phyloP scores from a whole-genome alignment of 2,113 vertebrate species.

The Pachycephala philippinensis region DNA sequence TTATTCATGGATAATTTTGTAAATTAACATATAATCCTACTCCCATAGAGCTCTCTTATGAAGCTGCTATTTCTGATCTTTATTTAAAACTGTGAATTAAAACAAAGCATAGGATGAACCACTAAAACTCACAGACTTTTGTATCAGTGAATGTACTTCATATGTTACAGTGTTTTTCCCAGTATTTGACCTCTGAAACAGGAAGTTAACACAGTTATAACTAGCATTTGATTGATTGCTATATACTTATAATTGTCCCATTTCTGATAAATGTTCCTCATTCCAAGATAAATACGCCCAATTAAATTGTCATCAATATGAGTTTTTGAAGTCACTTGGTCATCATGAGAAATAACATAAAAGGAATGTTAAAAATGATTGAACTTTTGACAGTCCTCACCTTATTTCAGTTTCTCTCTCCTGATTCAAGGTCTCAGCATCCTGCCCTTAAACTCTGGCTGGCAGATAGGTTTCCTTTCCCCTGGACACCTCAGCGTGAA shows the following conservation, averaged over 20 bases:
- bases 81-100: constrained; percentile 43
- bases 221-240: neutral
- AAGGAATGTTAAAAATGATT: neutral
- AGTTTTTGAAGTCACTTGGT: neutral
- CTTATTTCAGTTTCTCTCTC: neutral
- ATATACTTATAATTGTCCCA: neutral
- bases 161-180: neutral
- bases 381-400: neutral
- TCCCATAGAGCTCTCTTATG: neutral
- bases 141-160: neutral
- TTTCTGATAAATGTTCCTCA: neutral
- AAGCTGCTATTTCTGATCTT: constrained; percentile 36
- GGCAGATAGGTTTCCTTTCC: neutral
- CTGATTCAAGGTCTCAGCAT: neutral
- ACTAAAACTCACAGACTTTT: neutral
- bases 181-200: neutral
- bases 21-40: constrained; percentile 1
- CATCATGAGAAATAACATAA: neutral
- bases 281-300: neutral
- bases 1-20: constrained; percentile 25
- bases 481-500: neutral
- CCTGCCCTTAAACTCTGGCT: neutral
- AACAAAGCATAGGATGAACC: neutral
- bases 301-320: neutral
- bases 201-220: neutral